These are phyloP conservation scores for Pygoscelis antarcticus DNA, from an alignment of 2,113 vertebrate species.

Conservation along the genomic window DNA sequence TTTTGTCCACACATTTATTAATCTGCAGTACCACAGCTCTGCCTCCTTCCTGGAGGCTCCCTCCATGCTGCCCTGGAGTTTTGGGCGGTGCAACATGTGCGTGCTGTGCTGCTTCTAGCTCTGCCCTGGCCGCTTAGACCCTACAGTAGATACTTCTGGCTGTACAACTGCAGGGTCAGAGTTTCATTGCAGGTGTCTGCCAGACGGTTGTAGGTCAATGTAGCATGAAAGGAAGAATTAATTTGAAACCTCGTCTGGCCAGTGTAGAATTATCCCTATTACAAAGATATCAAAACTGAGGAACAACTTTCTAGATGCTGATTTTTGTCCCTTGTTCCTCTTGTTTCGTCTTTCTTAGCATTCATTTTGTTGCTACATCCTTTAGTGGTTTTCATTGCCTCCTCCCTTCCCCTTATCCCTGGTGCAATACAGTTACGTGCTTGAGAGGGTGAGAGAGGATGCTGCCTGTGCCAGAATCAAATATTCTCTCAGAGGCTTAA, in stretches of 20 bases:
- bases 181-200: not conserved
- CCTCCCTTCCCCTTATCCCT: not conserved
- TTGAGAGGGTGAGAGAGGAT: not conserved
- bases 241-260: not conserved
- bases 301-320: not conserved
- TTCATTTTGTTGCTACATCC: not conserved
- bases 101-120: not conserved
- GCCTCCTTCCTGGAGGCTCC: not conserved
- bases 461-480: not conserved
- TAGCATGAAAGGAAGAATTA: not conserved
- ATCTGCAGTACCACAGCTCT: not conserved
- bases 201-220: not conserved
- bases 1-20: not conserved
- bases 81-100: not conserved
- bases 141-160: not conserved
- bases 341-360: not conserved
- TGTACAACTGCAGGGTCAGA: not conserved
- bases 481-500: not conserved
- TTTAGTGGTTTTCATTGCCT: not conserved
- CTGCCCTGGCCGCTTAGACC: not conserved
- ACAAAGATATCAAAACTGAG: not conserved
- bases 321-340: not conserved
- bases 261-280: not conserved
- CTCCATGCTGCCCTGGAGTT: not conserved
- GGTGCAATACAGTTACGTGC: not conserved